Conservation (phyloP, 2,888 invertebrate species). For the Linnaemya tessellans region DNA sequence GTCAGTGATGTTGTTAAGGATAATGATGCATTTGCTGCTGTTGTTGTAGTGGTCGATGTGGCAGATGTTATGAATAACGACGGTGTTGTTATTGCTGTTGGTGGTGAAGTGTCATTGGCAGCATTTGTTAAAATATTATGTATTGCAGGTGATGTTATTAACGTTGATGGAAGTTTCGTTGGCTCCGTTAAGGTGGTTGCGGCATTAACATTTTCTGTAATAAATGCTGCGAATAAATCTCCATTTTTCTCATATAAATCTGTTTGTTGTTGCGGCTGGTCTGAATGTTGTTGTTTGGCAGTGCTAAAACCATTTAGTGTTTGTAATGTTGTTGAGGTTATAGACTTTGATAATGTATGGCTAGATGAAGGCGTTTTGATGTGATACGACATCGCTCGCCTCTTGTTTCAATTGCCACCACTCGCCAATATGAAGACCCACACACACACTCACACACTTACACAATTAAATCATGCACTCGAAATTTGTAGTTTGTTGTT, state of each 20-base stretch:
- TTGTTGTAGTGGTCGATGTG: slow-evolving; percentile 37
- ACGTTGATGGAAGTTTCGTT: slow-evolving; percentile 26
- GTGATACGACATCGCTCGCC: slow-evolving; percentile 67
- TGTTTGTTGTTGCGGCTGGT: slow-evolving; percentile 34
- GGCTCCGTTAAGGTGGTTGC: slow-evolving; percentile 60
- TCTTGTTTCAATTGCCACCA: slow-evolving; percentile 9
- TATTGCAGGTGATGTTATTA: slow-evolving; percentile 60
- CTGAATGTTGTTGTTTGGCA: slow-evolving; percentile 56
- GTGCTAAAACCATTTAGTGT: slow-evolving; percentile 65
- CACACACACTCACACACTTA: background rate
- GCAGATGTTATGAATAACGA: slow-evolving; percentile 24
- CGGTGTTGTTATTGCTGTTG: slow-evolving; percentile 28
- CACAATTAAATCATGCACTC: slow-evolving; percentile 40
- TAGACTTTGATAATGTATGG: slow-evolving; percentile 48
- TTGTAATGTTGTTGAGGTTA: slow-evolving; percentile 57
- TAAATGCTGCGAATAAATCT: slow-evolving; percentile 48
- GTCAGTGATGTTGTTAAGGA: slow-evolving; percentile 34
- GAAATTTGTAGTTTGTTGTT: slow-evolving; percentile 28
- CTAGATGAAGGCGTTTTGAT: slow-evolving; percentile 48
- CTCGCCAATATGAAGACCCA: background rate
- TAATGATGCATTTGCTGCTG: slow-evolving; percentile 60
- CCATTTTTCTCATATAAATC: slow-evolving; percentile 43
- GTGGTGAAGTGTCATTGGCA: slow-evolving; percentile 61
- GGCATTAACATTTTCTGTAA: slow-evolving; percentile 67
- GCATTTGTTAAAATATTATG: slow-evolving; percentile 67